phyloP scores from a whole-genome alignment of 2,797 vertebrate genomes.

The Emydoidea blandingii region DNA sequence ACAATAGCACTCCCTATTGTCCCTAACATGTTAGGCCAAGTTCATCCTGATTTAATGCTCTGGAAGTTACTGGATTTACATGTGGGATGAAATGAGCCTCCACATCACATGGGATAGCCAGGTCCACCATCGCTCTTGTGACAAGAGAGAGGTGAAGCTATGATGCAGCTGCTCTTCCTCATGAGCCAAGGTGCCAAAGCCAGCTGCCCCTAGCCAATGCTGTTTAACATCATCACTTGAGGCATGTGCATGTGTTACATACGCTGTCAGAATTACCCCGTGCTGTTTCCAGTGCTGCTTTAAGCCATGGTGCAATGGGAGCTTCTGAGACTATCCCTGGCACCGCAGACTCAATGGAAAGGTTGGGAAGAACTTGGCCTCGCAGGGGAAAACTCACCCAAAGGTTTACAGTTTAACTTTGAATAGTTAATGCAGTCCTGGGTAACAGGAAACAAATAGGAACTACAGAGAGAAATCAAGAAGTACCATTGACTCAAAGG shows the following conservation, averaged over 20 bases:
- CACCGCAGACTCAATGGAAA: accelerated
- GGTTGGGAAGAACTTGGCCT: not conserved
- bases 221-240: not conserved
- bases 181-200: not conserved
- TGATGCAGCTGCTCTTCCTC: not conserved
- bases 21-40: not conserved
- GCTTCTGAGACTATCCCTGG: not conserved
- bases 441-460: not conserved
- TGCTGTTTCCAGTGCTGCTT: not conserved
- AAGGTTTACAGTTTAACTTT: not conserved
- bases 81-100: not conserved
- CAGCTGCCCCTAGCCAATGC: not conserved
- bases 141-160: not conserved
- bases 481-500: not conserved
- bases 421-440: not conserved
- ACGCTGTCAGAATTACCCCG: not conserved
- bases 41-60: not conserved
- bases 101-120: not conserved
- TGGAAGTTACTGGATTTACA: not conserved
- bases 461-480: not conserved
- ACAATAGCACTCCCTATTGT: not conserved
- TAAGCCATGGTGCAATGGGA: not conserved
- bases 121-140: not conserved
- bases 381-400: not conserved
- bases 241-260: not conserved